A percentile compares a stretch with the other conserved stretches of the same genome.
Evolutionary conservation across 2,113 vertebrate species (phyloP).

Genomic region (Todiramphus chloris): DNA sequence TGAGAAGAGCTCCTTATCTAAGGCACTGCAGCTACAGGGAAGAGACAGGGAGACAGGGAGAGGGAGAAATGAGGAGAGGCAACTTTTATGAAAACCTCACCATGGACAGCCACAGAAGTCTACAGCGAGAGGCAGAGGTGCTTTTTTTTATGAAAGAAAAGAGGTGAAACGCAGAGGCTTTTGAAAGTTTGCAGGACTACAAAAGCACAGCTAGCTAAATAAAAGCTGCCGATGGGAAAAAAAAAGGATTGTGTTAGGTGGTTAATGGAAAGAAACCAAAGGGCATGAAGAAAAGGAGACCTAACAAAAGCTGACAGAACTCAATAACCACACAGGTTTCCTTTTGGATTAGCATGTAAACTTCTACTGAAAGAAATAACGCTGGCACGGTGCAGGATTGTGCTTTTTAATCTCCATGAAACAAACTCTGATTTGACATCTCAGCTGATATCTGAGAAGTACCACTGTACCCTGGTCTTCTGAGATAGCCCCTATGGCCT

Average conservation of each 20-base stretch:
- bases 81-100: neutral
- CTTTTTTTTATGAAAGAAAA: neutral
- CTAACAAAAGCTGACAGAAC: neutral
- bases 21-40: neutral
- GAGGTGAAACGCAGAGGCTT: neutral
- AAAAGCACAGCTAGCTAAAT: neutral
- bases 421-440: neutral
- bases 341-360: neutral
- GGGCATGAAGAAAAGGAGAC: neutral
- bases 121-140: neutral
- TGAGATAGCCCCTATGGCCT: neutral
- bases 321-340: neutral
- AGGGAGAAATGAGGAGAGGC: neutral
- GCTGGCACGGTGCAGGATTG: neutral
- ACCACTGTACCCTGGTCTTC: neutral
- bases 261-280: constrained; percentile 13
- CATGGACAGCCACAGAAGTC: neutral
- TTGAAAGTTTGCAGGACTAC: neutral
- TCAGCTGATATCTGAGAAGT: neutral
- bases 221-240: neutral
- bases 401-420: neutral
- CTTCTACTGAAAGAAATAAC: neutral
- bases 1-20: neutral
- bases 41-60: neutral
- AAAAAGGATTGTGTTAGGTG: neutral